Percentiles rank a stretch among this genome's conserved stretches.
These are phyloP conservation scores for Athalia cordata DNA, from an alignment of 2,888 invertebrate genomes.

Conservation along the genomic window DNA sequence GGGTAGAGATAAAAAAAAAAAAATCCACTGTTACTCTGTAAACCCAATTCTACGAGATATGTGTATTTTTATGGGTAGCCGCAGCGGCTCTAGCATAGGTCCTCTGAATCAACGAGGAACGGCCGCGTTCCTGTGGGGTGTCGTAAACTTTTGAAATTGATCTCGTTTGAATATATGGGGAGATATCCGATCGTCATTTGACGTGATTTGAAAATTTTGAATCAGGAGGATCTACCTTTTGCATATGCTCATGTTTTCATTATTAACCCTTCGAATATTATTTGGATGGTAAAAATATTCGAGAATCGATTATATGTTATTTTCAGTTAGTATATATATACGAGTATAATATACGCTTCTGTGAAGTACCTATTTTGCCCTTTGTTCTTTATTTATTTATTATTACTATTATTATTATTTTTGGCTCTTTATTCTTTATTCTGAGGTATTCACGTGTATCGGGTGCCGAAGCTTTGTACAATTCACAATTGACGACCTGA, in stretches of 20 bases:
- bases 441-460: conserved; percentile 33
- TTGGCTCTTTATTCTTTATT: conserved; percentile 31
- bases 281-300: too few species aligned
- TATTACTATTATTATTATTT: too few species aligned
- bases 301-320: background rate
- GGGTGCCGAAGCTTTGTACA: conserved; percentile 29
- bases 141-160: background rate
- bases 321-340: background rate
- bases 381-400: too few species aligned
- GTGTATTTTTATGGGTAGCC: background rate
- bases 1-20: too few species aligned
- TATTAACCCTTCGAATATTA: too few species aligned
- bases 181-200: background rate
- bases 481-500: conserved; percentile 39
- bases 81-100: background rate
- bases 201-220: background rate
- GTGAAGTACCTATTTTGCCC: conserved; percentile 13
- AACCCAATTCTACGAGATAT: background rate
- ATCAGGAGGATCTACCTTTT: background rate
- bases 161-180: background rate
- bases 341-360: background rate
- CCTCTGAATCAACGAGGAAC: background rate
- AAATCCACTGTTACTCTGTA: too few species aligned
- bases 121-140: background rate
- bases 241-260: background rate